Base-by-base conservation (phyloP, 2,797 vertebrate genomes). In the Macroramphosus scolopax region DNA sequence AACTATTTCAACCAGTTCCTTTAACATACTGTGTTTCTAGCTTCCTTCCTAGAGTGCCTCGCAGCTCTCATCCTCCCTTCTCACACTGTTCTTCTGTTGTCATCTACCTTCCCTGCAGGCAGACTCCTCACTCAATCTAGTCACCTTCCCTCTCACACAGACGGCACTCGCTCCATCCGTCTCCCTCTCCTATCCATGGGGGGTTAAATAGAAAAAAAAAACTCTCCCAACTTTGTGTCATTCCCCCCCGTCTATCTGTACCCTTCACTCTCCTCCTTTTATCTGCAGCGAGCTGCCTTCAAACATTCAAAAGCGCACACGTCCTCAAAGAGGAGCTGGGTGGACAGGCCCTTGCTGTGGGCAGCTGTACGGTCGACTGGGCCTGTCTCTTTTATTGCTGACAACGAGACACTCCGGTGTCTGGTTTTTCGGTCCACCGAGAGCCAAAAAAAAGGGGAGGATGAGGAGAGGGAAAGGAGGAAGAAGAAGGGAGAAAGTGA, bases 81-180 rank as follows among this genome's bases (percentile, higher is more conserved):
- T 17, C 22, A 18, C 3, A 41, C 24, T 35, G 10, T 46, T 62
- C 61, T 81, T 76, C 68, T 60, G 43, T 64, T 62, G 69, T 72
- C 71, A 63, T 64, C 65, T 58, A 17, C 28, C 34, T 36, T 55
- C 49, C 56, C 62, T 57, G 32, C 43, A 53, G 73, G 41, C 43
- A 53, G 73, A 38, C 57, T 60, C 49, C 18, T 59, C 57, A 26
- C 59, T 61, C 63, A 37, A 41, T n/a, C n/a, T n/a, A n/a, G n/a
- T n/a, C n/a, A n/a, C n/a, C n/a, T n/a, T n/a, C 70, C 13, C 15
- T 44, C 49, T 29, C 31, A 14, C 29, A 25, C 22, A 51, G 42
- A 43, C 51, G 28, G 5, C 31, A 18, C 54, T 59, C 51, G 30
- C 38, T 63, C 18, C 40, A 10, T 53, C 54, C 4, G 18, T 24